Conservation (phyloP, 2,113 vertebrate genomes). For the Ammodytes dubius region DNA sequence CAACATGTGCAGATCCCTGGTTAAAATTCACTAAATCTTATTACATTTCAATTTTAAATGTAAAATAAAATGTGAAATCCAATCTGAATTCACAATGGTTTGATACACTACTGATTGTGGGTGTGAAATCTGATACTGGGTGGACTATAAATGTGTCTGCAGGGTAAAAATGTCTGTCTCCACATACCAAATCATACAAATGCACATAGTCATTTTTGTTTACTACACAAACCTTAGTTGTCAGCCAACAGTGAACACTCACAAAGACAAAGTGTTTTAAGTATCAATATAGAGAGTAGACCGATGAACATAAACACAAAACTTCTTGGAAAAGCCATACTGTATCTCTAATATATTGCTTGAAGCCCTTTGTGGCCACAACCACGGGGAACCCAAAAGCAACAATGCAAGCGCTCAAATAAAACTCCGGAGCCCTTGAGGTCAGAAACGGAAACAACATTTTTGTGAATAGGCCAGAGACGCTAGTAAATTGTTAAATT, state of each 20-base stretch:
- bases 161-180: constrained; percentile 4
- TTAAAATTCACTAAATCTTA: not conserved
- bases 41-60: not conserved
- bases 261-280: constrained; percentile 46
- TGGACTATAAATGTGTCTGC: constrained; percentile 8
- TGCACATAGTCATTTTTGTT: not conserved
- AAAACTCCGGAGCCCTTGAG: constrained; percentile 32
- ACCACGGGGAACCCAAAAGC: constrained; percentile 40
- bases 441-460: constrained; percentile 36
- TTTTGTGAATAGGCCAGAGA: constrained; percentile 22
- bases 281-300: constrained; percentile 31
- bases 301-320: constrained; percentile 52
- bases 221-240: constrained; percentile 49
- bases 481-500: constrained; percentile 26
- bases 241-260: constrained; percentile 37
- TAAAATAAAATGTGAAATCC: not conserved
- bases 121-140: not conserved
- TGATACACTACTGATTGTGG: constrained; percentile 11
- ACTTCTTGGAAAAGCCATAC: constrained; percentile 4
- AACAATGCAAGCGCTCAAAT: constrained; percentile 27
- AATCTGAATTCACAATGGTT: constrained; percentile 1
- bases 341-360: constrained; percentile 37
- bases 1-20: not conserved
- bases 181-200: constrained; percentile 16
- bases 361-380: constrained; percentile 53